Base-by-base conservation (phyloP, 2,797 vertebrate species). In the Sebastes dallii region DNA sequence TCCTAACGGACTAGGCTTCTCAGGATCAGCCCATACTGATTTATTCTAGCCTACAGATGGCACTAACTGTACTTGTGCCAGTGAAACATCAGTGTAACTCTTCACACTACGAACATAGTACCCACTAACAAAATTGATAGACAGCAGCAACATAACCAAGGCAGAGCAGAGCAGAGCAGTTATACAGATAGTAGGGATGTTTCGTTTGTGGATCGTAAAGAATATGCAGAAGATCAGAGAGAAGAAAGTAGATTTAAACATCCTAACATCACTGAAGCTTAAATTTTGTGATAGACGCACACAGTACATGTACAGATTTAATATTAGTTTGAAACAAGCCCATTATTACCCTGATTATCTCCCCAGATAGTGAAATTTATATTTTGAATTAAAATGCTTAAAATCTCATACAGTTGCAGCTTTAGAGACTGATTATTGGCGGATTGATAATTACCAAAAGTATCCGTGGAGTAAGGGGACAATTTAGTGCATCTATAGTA, bases 1-100 rank as follows among this genome's bases (percentile, higher is more conserved):
- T 74, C 42, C 25, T 34, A 65, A 54, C 32, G 50, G 34, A 72
- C n/a, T 52, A 13, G 36, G 65, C 77, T 75, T 82, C 36, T 55
- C 20, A 30, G 24, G 27, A 29, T 29, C 29, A 46, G 42, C 24
- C 52, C 4, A 11, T 39, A 64, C 39, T 67, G 29, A 55, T 39
- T 56, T 13, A 52, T 2, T 24, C 0, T 12, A 34, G 67, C 52
- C 72, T 50, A 30, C 67, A 66, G 67, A 24, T 72, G 71, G 34
- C 62, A 72, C 59, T 25, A 56, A 64, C 27, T 76, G n/a, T 34
- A 72, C 34, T 50, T 61, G 36, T 74, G 30, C 70, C 70, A 75
- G 32, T 34, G 58, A 71, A 58, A 36, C 66, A 25, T 62, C 22
- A 66, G 27, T 58, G 56, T 59, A 24, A 14, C 8, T 18, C 36